Evolutionary conservation across 2,888 invertebrate genomes (phyloP), one percentile per base, ranked within the genome.

Genomic region (Agonum fuliginosum): DNA sequence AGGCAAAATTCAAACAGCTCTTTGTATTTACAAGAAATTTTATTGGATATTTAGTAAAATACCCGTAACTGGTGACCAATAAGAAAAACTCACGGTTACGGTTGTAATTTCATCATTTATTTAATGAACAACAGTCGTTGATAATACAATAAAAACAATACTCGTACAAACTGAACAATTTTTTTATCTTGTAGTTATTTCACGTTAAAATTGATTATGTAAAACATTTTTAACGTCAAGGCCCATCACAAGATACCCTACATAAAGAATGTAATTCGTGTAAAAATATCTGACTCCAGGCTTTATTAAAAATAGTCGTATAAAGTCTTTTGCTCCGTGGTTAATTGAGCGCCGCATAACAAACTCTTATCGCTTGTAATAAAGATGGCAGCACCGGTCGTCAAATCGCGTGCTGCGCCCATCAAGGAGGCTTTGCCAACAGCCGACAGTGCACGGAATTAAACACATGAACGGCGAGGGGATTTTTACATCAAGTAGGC

Each of bases 401-500:
- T 65, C 75, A 75, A 75, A 75, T 65, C 75, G 65, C 75, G 65
- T 75, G 75, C 75, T 75, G 75, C 12, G 73, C 73, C 41, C 73
- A 74, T 74, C 73, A 74, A 74, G 62, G 14, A 24, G 41, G 14
- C 73, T 73, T 73, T 73, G 75, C 67, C 46, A 37, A 65, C 22
- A 34, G 75, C 75, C 75, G 75, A 75, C 75, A 67, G n/a, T n/a
- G n/a, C n/a, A n/a, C n/a, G n/a, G 65, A 70, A 70, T 70, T 70
- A 58, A 43, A 73, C 6, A 8, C 58, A 27, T 58, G 17, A 30
- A 58, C 27, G 58, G n/a, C 58, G 27, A 27, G n/a, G 4, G 20
- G 10, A 20, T 48, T 48, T 48, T 48, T 48, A 20, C 48, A 48
- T 3, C 2, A 19, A 20, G 3, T 48, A 20, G 20, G 2, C 20